Evolutionary conservation across 1,140 invertebrate genomes (phyloP), one percentile per base, ranked within the genome.

Genomic region (Plutomurus gul): DNA sequence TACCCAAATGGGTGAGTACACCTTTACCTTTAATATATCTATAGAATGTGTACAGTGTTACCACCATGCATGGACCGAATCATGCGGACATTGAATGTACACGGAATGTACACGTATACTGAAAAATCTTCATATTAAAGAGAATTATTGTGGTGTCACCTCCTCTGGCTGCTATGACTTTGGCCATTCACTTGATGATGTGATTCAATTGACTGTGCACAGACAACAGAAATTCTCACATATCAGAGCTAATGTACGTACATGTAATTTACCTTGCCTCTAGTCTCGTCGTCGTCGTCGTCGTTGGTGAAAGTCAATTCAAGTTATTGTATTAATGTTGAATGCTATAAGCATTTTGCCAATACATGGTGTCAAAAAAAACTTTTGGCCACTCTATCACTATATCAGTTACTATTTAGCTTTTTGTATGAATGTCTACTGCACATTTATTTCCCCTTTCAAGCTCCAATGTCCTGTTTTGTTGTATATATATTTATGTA

Each of bases 91-190:
- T 43, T 43, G 10, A 43, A 13, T n/a, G n/a, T 43, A 43, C n/a
- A 43, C 7, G n/a, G n/a, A 43, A 43, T 43, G 39, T 43, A 13
- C n/a, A 43, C 39, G n/a, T 1, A 43, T 8, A 43, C n/a, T 43
- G 39, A n/a, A 13, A 7, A 13, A 43, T n/a, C 30, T 30, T 56
- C 27, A 16, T 11, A 10, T 56, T 27, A n/a, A 65, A 25, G 36
- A 65, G 56, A 65, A 65, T 65, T 65, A 65, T 65, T 25, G 36
- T 16, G 25, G 27, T 65, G 56, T 65, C 56, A 65, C 56, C 56
- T 65, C 56, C 56, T 36, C 56, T 65, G 56, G 56, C 56, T n/a
- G n/a, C n/a, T n/a, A 65, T 27, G 56, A 65, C 56, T 65, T 65
- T 16, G 56, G 16, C 46, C 56, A 30, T 65, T 65, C 27, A 33